phyloP scores from a whole-genome alignment of 92 coral and sea anemone genomes.

The Paramuricea clavata region DNA sequence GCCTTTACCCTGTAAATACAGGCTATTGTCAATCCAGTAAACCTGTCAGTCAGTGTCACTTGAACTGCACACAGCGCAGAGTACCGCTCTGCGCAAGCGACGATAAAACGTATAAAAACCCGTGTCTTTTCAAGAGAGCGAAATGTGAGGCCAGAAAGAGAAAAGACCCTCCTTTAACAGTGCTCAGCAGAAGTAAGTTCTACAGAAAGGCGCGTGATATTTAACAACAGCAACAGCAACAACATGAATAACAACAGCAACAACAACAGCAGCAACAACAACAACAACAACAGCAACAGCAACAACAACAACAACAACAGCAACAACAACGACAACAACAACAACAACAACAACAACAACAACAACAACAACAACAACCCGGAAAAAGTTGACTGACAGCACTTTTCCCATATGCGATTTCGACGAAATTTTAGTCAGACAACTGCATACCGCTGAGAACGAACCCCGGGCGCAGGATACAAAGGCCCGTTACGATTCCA shows the following conservation, averaged over 20 bases:
- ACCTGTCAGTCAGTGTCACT: slow-evolving; percentile 68
- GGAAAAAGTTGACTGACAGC: too few species aligned
- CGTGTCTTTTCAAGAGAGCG: slow-evolving; percentile 81
- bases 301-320: not conserved
- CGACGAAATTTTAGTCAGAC: too few species aligned
- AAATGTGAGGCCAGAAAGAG: slow-evolving; percentile 75
- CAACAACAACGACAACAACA: not conserved
- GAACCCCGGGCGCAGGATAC: too few species aligned
- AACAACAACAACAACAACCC: too few species aligned
- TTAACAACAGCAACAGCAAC: not conserved
- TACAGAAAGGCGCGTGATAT: too few species aligned
- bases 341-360: too few species aligned
- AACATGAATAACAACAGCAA: not conserved
- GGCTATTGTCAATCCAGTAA: slow-evolving; percentile 88
- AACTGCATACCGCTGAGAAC: too few species aligned
- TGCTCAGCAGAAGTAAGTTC: slow-evolving; percentile 39
- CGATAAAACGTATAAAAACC: slow-evolving; percentile 82
- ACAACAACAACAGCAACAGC: too few species aligned
- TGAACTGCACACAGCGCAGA: slow-evolving; percentile 73
- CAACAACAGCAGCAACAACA: not conserved
- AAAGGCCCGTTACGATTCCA: too few species aligned
- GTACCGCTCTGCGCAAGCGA: slow-evolving; percentile 82
- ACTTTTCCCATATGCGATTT: too few species aligned
- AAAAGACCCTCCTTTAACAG: slow-evolving; percentile 26
- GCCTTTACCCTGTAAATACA: slow-evolving; percentile 58